Evolutionary conservation across 2,797 vertebrate genomes (phyloP).

Genomic region (Enteromius unitaeniatus): DNA sequence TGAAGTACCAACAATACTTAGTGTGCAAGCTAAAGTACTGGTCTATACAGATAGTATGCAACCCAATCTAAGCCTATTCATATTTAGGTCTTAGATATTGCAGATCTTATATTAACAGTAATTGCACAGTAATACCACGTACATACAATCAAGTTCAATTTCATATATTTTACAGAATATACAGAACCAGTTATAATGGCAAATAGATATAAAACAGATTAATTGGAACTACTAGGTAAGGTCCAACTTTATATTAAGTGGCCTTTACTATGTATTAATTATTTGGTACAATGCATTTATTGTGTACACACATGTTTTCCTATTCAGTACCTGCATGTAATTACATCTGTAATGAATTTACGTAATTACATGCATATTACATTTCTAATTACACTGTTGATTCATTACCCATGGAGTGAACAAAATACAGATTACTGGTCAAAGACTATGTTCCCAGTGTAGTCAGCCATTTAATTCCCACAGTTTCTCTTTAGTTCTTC

Average conservation of each 20-base stretch:
- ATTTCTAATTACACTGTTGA: no score
- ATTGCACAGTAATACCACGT: not conserved
- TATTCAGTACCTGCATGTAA: no score
- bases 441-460: not conserved
- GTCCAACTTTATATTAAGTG: not conserved
- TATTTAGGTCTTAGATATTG: not conserved
- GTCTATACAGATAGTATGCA: not conserved
- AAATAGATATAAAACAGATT: not conserved
- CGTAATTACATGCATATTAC: no score
- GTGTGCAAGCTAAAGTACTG: not conserved
- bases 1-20: not conserved
- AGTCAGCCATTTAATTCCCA: constrained; percentile 1
- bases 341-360: no score
- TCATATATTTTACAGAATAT: constrained; percentile 4
- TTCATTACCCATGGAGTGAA: constrained; percentile 32
- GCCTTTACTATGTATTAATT: not conserved
- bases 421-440: constrained; percentile 4
- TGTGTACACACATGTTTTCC: no score
- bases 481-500: not conserved
- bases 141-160: not conserved
- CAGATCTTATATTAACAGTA: not conserved
- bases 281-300: no score
- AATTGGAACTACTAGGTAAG: not conserved
- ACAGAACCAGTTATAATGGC: not conserved
- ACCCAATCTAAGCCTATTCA: not conserved